Percentiles rank a stretch among this genome's conserved stretches.
phyloP scores from a whole-genome alignment of 2,113 vertebrate genomes.

The Brienomyrus brachyistius region DNA sequence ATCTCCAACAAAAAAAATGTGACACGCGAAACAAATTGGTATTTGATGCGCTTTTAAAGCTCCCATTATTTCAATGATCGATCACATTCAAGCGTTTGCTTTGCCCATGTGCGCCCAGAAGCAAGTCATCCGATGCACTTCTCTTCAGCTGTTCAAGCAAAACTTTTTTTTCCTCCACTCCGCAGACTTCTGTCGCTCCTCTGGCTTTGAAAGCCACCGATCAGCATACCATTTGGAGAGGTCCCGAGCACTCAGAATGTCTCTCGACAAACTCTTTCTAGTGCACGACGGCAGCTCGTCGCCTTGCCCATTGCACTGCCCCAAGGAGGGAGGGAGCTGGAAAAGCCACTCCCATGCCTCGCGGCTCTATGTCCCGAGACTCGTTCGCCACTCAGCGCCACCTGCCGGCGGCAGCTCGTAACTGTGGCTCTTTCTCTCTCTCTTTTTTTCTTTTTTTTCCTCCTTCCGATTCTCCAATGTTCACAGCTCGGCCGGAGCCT shows the following conservation, averaged over 20 bases:
- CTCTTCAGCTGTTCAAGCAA: neutral
- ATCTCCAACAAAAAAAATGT: neutral
- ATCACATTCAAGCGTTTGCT: neutral
- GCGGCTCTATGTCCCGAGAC: conserved; percentile 28
- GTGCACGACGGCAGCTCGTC: neutral
- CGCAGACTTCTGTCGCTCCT: neutral
- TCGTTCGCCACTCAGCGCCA: conserved; percentile 36
- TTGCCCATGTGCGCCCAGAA: neutral
- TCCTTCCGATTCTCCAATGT: conserved; percentile 72
- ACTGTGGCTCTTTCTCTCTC: conserved; percentile 41
- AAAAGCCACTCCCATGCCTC: conserved; percentile 30
- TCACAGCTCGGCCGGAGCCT: conserved; percentile 70
- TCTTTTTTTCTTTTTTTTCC: conserved; percentile 22
- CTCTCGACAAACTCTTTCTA: neutral
- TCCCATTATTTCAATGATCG: neutral
- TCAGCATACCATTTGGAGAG: neutral
- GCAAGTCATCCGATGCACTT: neutral
- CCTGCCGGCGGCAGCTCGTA: conserved; percentile 41
- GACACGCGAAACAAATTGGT: conserved; percentile 3
- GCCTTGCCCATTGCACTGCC: conserved; percentile 32
- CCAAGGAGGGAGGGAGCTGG: conserved; percentile 27
- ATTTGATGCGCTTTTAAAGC: neutral
- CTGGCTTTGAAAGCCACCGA: neutral
- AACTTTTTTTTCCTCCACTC: neutral
- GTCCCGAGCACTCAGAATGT: neutral